Evolutionary conservation across 1,140 invertebrate species (phyloP), one percentile per base, ranked within the genome.

Genomic region (Brachionus plicatilis): DNA sequence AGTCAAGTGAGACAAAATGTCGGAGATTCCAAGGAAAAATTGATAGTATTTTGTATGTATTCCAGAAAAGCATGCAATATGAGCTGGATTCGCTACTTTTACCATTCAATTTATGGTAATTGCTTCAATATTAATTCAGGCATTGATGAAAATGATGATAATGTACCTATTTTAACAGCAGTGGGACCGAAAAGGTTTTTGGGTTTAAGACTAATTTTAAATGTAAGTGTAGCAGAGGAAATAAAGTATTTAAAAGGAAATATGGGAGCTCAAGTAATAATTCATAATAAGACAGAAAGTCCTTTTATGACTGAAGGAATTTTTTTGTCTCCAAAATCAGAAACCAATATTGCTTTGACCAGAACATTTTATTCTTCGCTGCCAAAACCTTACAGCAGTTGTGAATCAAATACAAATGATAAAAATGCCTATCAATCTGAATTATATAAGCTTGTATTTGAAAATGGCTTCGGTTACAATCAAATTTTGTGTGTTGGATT

Each of bases 321-420:
- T 17, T 29, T 43, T 5, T 6, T 80, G 12, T 37, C 45, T 17
- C 29, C 47, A 1, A 80, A 80, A 8, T 8, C n/a, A 5, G 78
- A 80, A n/a, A 33, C 29, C 5, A 80, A 80, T 65, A 43, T 80
- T 56, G 78, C 45, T 24, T 17, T 80, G 7, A 56, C 27, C 17
- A 33, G 37, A 56, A 65, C 41, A 12, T 65, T 41, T 65, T 56
- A 37, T 56, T 14, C 11, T 12, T 43, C 27, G 4, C 7, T 17
- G 20, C 45, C 45, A 4, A 80, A 60, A 50, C 78, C 78, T 37
- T 80, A 56, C n/a, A 80, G 78, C 33, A 24, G 33, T 41, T 80
- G 78, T 24, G 78, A 80, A 11, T 17, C 1, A 24, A 45, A 75
- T 43, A 75, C 70, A 1, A 24, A 75, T 17, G 70, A 75, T 75